These are phyloP conservation scores for Ploceus nigricollis DNA, from an alignment of 2,113 vertebrate species.

Conservation along the genomic window DNA sequence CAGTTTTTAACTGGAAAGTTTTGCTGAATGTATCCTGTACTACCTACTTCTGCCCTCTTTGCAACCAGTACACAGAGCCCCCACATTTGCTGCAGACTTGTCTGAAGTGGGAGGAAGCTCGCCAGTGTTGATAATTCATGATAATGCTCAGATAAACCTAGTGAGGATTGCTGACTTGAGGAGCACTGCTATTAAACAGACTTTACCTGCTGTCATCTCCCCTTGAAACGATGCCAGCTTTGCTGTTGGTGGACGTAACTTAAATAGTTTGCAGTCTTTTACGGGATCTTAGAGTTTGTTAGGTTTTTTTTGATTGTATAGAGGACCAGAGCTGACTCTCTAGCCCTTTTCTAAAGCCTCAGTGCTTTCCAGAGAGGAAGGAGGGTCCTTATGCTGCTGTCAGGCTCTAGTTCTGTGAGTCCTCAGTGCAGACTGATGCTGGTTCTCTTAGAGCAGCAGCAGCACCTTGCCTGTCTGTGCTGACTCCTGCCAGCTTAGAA, in stretches of 20 bases:
- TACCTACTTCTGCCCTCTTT: not conserved
- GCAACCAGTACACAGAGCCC: not conserved
- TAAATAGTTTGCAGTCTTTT: not conserved
- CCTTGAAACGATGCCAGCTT: not conserved
- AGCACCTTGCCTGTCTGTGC: not conserved
- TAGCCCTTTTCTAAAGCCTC: not conserved
- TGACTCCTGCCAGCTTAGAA: not conserved
- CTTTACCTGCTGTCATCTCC: not conserved
- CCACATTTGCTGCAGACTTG: rapidly evolving
- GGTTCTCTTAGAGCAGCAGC: not conserved
- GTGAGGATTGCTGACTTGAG: not conserved
- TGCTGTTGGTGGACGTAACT: not conserved
- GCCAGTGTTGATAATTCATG: not conserved
- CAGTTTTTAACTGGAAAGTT: not conserved
- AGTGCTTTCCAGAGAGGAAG: not conserved
- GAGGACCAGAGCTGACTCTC: not conserved
- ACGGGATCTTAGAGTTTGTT: not conserved
- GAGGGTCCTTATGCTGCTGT: not conserved
- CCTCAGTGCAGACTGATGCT: rapidly evolving
- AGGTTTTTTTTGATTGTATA: rapidly evolving
- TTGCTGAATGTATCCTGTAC: not conserved
- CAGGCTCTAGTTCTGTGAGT: not conserved
- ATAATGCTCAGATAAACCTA: not conserved
- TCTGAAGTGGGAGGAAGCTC: not conserved
- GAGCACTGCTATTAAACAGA: not conserved